Evolutionary conservation across 1,140 invertebrate genomes (phyloP).

Genomic region (Drosophila sechellia): DNA sequence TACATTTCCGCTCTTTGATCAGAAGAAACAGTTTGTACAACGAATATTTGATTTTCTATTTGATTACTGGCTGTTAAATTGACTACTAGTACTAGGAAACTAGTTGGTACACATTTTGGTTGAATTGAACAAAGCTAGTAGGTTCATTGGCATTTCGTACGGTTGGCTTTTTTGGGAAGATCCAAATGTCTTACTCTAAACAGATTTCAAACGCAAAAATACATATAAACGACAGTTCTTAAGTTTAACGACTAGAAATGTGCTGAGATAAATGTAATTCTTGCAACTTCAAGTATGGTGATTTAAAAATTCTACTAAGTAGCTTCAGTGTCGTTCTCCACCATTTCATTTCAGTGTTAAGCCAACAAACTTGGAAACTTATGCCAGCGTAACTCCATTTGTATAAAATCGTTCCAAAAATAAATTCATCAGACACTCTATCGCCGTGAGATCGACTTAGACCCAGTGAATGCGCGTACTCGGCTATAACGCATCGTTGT

Average conservation of each 20-base stretch:
- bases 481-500: constrained; percentile 84
- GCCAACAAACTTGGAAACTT: constrained; percentile 3
- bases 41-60: constrained; percentile 36
- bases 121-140: constrained; percentile 30
- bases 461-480: constrained; percentile 71
- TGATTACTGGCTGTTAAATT: constrained; percentile 36
- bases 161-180: constrained; percentile 20
- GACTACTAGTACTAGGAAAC: constrained; percentile 38
- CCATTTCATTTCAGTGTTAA: constrained; percentile 21
- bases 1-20: constrained; percentile 22
- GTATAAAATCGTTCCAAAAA: constrained; percentile 71
- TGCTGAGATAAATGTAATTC: constrained; percentile 52
- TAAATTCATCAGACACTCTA: constrained; percentile 59
- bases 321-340: constrained; percentile 50
- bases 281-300: constrained; percentile 15
- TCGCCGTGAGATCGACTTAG: constrained; percentile 47
- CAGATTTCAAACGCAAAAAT: constrained; percentile 23
- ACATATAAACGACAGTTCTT: constrained; percentile 20
- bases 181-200: constrained; percentile 31
- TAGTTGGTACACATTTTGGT: constrained; percentile 35
- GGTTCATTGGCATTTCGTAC: constrained; percentile 49
- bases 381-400: constrained; percentile 17
- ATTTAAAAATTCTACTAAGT: constrained; percentile 59
- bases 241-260: constrained; percentile 62
- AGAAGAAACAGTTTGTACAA: constrained; percentile 63